Evolutionary conservation across 2,113 vertebrate genomes (phyloP).

Genomic region (Drymodes brunneopygia): DNA sequence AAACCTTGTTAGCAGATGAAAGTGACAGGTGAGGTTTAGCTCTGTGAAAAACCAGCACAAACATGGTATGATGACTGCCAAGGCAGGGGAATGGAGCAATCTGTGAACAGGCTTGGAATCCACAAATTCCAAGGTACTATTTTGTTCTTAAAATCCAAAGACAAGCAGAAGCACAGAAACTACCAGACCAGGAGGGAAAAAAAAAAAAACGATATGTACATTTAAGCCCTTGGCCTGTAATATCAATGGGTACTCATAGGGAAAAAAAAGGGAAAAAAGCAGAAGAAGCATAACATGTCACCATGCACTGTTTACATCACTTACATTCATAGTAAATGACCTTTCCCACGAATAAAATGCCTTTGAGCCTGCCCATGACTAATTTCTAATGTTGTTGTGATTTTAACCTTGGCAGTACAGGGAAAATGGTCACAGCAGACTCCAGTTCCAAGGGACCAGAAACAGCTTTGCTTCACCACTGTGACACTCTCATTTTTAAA

Average conservation of each 20-base stretch:
- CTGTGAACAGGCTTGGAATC: not conserved
- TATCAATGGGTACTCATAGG: not conserved
- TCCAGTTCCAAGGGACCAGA: not conserved
- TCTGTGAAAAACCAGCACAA: not conserved
- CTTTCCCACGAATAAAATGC: not conserved
- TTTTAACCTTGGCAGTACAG: not conserved
- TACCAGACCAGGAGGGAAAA: not conserved
- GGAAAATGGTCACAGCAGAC: not conserved
- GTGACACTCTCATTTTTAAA: not conserved
- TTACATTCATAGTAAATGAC: not conserved
- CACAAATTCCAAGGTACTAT: not conserved
- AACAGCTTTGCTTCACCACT: not conserved
- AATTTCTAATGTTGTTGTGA: not conserved
- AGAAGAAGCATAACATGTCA: not conserved
- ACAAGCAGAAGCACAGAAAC: not conserved
- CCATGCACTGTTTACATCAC: not conserved
- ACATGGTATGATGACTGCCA: not conserved
- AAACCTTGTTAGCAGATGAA: conserved; percentile 47
- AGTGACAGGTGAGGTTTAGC: conserved; percentile 36
- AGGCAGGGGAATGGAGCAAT: not conserved
- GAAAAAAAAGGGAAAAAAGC: not conserved
- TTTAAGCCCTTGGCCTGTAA: not conserved
- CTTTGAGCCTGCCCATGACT: not conserved
- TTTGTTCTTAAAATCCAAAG: not conserved
- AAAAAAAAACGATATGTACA: no score